Base-by-base conservation (phyloP, 2,888 invertebrate genomes). In the Drosophila neonasuta region DNA sequence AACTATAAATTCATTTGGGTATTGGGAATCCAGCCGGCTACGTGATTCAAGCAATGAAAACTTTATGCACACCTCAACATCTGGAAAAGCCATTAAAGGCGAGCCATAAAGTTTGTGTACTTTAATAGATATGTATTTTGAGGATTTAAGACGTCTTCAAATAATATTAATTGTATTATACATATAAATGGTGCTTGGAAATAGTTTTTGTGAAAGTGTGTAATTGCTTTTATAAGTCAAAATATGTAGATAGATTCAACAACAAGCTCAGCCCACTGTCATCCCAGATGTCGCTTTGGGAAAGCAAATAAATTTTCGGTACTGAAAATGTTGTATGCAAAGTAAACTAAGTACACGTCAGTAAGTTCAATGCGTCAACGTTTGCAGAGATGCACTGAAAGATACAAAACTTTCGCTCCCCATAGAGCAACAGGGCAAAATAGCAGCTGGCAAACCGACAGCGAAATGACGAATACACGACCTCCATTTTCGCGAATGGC, bases 1-100 rank as follows among this genome's bases (percentile, higher is more conserved):
- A 83, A 71, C 81, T 70, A 68, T 68, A 73, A 87, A 71, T 81
- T 79, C 72, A 70, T 72, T 79, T 70, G 84, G 65, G 81, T 68
- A 75, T 76, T 84, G 77, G 72, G 77, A 85, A 45, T 59, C 49
- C 50, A 52, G 65, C 34, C 48, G 54, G 34, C 32, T 70, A 71
- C 78, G 76, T 80, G 84, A 59, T 59, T 57, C 46, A 48, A 56
- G 10, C 46, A 13, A 41, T 61, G 55, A 24, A 58, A 80, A 42
- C 8, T 60, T 50, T 34, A 3, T 10, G 36, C 20, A 5, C 20
- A 17, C n/a, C 15, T n/a, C 15, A 24, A 20, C 15, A 34, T 6
- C 11, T 15, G 8, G 8, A n/a, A 5, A 9, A 51, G 20, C 6
- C 10, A 41, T 29, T 52, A 15, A 30, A 11, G 13, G 1, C 17